phyloP scores from a whole-genome alignment of 2,113 vertebrate species.

The Blennius ocellaris region DNA sequence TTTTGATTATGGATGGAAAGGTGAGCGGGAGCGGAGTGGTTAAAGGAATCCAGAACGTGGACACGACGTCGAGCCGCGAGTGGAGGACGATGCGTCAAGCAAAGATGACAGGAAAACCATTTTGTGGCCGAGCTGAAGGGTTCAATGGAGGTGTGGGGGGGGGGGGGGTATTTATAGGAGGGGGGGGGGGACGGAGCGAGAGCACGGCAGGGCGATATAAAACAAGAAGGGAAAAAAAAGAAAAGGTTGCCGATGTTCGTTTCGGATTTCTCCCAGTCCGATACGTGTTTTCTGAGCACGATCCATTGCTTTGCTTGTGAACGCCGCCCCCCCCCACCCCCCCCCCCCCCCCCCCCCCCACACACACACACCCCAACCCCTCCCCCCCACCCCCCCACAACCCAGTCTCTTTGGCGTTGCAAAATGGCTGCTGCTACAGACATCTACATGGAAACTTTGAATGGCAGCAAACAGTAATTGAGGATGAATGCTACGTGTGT shows the following conservation, averaged over 20 bases:
- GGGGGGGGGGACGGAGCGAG: conserved; percentile 60
- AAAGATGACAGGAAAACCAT: conserved; percentile 77
- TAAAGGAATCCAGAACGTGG: conserved; percentile 54
- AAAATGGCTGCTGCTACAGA: conserved; percentile 83
- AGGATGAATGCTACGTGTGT: conserved; percentile 45
- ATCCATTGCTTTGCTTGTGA: conserved; percentile 57
- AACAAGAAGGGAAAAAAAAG: not conserved
- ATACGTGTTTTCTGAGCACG: conserved; percentile 45
- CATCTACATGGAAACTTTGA: conserved; percentile 79
- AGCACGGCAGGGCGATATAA: conserved; percentile 17
- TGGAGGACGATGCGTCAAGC: conserved; percentile 69
- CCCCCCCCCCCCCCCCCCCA: too few species aligned
- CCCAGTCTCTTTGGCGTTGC: conserved; percentile 66
- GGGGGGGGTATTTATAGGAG: conserved; percentile 63
- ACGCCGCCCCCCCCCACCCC: conserved; percentile 34
- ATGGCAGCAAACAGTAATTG: conserved; percentile 69
- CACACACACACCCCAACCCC: too few species aligned
- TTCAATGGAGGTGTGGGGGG: conserved; percentile 53
- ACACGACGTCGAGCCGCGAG: conserved; percentile 55
- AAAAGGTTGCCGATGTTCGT: conserved; percentile 51
- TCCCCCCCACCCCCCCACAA: too few species aligned
- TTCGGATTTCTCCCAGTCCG: conserved; percentile 18
- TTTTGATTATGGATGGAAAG: conserved; percentile 58
- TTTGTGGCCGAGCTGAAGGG: conserved; percentile 72
- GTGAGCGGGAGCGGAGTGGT: conserved; percentile 27